phyloP scores from a whole-genome alignment of 2,888 invertebrate species.

The Didymodactylos carnosus region DNA sequence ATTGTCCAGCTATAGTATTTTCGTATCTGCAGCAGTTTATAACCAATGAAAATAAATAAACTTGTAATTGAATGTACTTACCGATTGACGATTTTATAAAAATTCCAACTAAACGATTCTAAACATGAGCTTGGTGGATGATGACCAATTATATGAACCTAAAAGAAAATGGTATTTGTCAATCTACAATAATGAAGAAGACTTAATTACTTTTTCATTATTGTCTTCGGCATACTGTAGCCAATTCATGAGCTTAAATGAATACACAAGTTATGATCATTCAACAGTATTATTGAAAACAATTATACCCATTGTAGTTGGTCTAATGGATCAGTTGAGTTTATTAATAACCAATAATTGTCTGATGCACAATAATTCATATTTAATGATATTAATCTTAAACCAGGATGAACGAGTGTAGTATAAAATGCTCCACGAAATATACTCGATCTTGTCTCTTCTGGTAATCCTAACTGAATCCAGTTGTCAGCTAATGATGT shows the following conservation, averaged over 20 bases:
- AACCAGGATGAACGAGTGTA: conserved; percentile 46
- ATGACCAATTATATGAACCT: conserved; percentile 62
- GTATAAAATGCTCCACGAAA: conserved; percentile 57
- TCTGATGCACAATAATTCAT: conserved; percentile 70
- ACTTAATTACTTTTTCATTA: neutral
- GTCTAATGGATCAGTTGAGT: conserved; percentile 57
- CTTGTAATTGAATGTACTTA: too few relatives aligned
- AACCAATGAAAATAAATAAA: too few relatives aligned
- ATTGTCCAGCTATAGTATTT: conserved; percentile 52
- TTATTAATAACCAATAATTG: conserved; percentile 73
- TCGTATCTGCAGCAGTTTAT: conserved; percentile 28
- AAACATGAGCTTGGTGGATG: conserved; percentile 56
- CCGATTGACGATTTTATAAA: conserved; percentile 32
- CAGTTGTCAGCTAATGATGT: conserved; percentile 50
- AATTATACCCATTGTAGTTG: conserved; percentile 51
- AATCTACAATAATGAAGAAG: conserved; percentile 21
- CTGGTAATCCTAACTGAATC: conserved; percentile 23
- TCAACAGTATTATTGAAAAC: neutral
- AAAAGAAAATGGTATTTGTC: conserved; percentile 45
- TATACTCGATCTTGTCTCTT: neutral
- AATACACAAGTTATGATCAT: neutral
- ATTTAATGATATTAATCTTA: conserved; percentile 56
- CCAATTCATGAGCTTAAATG: conserved; percentile 43
- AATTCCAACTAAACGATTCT: conserved; percentile 63
- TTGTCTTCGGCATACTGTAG: conserved; percentile 29